Base-by-base conservation (phyloP, 1,140 invertebrate species). In the Brevipalpus yothersi region DNA sequence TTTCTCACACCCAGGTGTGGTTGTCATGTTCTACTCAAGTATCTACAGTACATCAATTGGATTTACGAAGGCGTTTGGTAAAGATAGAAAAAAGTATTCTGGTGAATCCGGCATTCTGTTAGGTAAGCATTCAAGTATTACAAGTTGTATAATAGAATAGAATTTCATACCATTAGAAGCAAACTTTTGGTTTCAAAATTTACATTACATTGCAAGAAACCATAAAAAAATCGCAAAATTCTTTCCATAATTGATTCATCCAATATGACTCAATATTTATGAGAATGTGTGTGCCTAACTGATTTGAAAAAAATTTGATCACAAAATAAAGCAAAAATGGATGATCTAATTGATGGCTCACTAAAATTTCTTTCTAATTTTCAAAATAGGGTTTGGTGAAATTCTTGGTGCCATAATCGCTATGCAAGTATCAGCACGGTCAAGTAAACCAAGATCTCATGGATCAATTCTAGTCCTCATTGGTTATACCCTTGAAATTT, bases 51-150 rank as follows among this genome's bases (percentile, higher is more conserved):
- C 86, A 0, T 81, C 83, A 65, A 80, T 95, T 62, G 85, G 87
- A 0, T 86, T 87, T 63, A 93, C 87, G 0, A 68, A 75, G 51
- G 68, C 74, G 10, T 82, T 94, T 70, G 84, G 84, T 0, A 75
- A 78, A 1, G 77, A 80, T 54, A 77, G 82, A 0, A 93, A 92
- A 66, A 80, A 82, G 59, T 75, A 91, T 1, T 80, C 95, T 31
- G 90, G 90, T 2, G 73, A 95, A 10, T 87, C 84, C 21, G 93
- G 91, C 2, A 89, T 96, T 57, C 83, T 87, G 62, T 86, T 96
- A 64, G 91, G 63, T 40, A 23, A 43, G 21, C 43, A 56, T 40
- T n/a, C n/a, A n/a, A n/a, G n/a, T n/a, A n/a, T n/a, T n/a, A n/a
- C n/a, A n/a, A n/a, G n/a, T n/a, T n/a, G n/a, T n/a, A n/a, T n/a